Evolutionary conservation across 2,797 vertebrate species (phyloP).

Genomic region (Protosalanx chinensis): DNA sequence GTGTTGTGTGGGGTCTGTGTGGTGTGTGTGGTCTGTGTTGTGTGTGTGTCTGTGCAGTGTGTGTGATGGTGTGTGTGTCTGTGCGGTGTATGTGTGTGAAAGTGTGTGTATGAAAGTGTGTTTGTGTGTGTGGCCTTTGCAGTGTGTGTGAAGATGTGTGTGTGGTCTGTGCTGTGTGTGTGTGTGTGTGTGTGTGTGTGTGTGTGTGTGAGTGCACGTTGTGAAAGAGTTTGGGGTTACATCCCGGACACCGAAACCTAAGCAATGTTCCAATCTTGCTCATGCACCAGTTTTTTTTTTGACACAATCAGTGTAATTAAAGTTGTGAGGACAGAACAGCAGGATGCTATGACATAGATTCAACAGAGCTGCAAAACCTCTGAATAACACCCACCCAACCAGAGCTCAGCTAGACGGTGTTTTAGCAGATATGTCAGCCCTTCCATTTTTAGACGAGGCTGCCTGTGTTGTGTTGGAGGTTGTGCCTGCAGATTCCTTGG

Average conservation of each 20-base stretch:
- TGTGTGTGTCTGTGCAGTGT: no score
- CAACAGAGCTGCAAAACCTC: not conserved
- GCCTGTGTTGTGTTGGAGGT: not conserved
- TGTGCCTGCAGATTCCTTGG: not conserved
- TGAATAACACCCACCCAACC: not conserved
- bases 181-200: no score
- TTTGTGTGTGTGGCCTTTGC: no score
- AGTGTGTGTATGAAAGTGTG: no score
- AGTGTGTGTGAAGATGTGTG: no score
- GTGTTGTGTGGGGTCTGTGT: no score
- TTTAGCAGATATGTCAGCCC: not conserved
- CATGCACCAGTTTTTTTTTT: not conserved
- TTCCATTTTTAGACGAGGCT: not conserved
- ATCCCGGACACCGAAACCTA: not conserved
- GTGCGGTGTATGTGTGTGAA: not conserved
- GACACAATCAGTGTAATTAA: slow-evolving; percentile 7
- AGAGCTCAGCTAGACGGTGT: not conserved
- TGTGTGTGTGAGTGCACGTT: no score
- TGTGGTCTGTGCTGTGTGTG: no score
- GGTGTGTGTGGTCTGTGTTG: no score
- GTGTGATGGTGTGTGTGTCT: no score
- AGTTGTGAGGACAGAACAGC: not conserved
- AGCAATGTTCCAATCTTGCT: not conserved
- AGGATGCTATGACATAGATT: slow-evolving; percentile 14
- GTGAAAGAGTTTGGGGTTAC: not conserved